Base-by-base conservation (phyloP, 2,888 invertebrate genomes). In the Chironomus riparius region DNA sequence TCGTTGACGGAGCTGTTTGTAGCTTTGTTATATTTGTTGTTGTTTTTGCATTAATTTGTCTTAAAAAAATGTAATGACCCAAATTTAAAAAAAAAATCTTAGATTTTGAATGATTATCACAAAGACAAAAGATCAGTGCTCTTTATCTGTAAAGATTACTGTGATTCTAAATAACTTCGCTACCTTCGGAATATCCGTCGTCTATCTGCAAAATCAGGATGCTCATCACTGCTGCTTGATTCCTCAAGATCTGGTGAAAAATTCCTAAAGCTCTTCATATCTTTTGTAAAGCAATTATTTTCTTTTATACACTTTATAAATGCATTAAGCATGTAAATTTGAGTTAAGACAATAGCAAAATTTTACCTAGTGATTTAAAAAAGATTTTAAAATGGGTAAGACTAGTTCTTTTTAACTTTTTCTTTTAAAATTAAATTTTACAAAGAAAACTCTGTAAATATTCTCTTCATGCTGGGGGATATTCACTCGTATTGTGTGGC, bases 21-120 rank as follows among this genome's bases (percentile, higher is more conserved):
- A 77, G 77, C 81, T 78, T 81, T 82, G 74, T 81, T 81, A 79
- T 76, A 81, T 78, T 83, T 83, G 72, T 80, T 79, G 78, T 81
- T 78, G 77, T 38, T 48, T 47, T 73, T 13, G 75, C 75, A 68
- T 68, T 75, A 77, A 80, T 79, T 76, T 80, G 80, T 68, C 68
- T 75, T 12, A 13, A 21, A 21, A 22, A 12, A 70, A 18, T n/a
- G 21, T 68, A 47, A 13, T 73, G 72, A 73, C 72, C 72, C 62
- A 73, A 61, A 73, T 73, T n/a, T 12, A 18, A 62, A 21, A 47
- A 47, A 5, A 3, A 10, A 22, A 21, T 18, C 15, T 21, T 15
- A 48, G 47, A 18, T 48, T 47, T 48, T 48, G 22, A 38, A 38
- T n/a, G 10, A 10, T 38, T 38, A 10, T 38, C 38, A 38, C 10